Base-by-base conservation (phyloP, 2,888 invertebrate genomes). In the Dioctria linearis region DNA sequence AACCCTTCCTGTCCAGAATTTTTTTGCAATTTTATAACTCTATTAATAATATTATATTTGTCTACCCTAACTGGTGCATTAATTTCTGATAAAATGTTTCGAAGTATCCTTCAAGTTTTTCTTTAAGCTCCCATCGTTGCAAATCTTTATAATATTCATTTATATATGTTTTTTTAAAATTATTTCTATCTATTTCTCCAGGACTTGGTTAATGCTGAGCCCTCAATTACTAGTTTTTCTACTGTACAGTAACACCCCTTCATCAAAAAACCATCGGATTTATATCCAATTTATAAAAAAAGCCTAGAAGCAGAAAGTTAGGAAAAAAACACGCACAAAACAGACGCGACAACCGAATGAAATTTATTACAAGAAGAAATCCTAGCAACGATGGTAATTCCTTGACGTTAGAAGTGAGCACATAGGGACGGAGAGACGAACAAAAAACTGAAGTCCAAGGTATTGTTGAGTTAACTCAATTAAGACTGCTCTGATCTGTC, bases 311-410 rank as follows among this genome's bases (percentile, higher is more conserved):
- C 51, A 40, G 63, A 66, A 78, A 67, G 73, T 66, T 51, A 13
- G 57, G 54, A 66, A 78, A 78, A 25, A 78, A 78, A 69, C 69
- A 80, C 75, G 69, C 80, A 69, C 80, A 80, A 71, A 78, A 78
- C 69, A 78, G 80, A 80, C 78, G 78, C 69, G 80, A 80, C 80
- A 80, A 78, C 80, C 80, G 80, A 81, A 81, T 81, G 75, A 81
- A 79, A 81, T 81, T 81, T 78, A 79, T 79, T 81, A 79, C 78
- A 78, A 63, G 78, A 65, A 67, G 69, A 78, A 78, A 79, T 79
- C 73, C 66, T 63, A 79, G 73, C 79, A 79, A 73, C 78, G 78
- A 78, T 78, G 78, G 59, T 80, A 80, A 78, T 69, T 80, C 71
- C 37, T 67, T 25, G 76, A 63, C 37, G n/a, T 63, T 37, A 39